phyloP scores from a whole-genome alignment of 2,113 vertebrate species.

The Coracopsis vasa region DNA sequence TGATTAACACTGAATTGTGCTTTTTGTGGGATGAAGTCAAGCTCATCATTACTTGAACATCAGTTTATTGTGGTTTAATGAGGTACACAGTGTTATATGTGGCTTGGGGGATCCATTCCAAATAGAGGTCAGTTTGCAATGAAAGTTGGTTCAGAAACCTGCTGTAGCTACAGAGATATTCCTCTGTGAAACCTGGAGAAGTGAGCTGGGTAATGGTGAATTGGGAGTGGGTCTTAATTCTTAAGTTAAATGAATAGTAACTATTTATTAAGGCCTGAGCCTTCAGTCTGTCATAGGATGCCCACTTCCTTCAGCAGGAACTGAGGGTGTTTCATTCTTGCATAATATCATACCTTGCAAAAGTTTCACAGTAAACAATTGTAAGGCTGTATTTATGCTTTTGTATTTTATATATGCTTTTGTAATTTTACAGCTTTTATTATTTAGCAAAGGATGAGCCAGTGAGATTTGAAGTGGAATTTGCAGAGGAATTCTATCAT shows the following conservation, averaged over 20 bases:
- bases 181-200: background rate
- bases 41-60: background rate
- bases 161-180: background rate
- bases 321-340: background rate
- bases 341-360: background rate
- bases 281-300: background rate
- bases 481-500: background rate
- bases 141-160: background rate
- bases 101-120: background rate
- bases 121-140: background rate
- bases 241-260: background rate
- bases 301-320: background rate
- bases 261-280: background rate
- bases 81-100: background rate
- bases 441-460: background rate
- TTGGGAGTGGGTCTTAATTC: background rate
- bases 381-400: background rate
- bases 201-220: background rate
- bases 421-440: background rate
- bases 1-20: background rate
- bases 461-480: background rate
- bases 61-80: constrained; percentile 18
- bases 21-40: background rate
- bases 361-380: background rate
- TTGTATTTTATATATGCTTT: too few species aligned